phyloP scores from a whole-genome alignment of 2,797 vertebrate genomes.

The Danio albolineatus region DNA sequence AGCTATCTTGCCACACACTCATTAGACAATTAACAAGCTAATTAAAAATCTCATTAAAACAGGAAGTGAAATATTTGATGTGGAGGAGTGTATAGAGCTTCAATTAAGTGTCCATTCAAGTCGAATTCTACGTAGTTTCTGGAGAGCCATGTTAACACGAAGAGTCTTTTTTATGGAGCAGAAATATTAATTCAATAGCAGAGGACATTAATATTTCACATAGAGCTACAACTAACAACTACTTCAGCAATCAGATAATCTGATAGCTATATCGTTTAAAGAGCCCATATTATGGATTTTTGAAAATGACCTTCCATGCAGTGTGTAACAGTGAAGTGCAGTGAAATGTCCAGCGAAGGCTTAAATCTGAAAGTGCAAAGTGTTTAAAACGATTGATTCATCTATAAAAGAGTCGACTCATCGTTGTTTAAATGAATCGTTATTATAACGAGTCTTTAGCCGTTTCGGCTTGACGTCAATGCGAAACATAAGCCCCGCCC shows the following conservation, averaged over 20 bases:
- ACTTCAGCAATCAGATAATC: not conserved
- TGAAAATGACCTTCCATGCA: no score
- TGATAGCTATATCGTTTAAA: no score
- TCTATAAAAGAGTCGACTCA: no score
- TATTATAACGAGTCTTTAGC: no score
- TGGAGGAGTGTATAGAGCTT: slow-evolving; percentile 75
- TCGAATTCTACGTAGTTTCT: not conserved
- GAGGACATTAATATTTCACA: not conserved
- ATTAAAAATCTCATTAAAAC: slow-evolving; percentile 86
- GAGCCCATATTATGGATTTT: no score
- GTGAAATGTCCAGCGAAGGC: no score
- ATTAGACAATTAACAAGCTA: slow-evolving; percentile 85
- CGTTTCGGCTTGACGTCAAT: no score
- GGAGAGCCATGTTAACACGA: slow-evolving; percentile 36
- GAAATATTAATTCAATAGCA: slow-evolving; percentile 50
- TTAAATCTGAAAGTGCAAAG: no score
- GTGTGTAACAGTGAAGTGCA: no score
- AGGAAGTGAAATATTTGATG: slow-evolving; percentile 73
- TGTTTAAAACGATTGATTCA: no score
- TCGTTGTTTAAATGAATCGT: no score
- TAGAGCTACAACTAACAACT: not conserved
- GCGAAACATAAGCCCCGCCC: no score
- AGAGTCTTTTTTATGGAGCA: slow-evolving; percentile 27
- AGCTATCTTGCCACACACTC: slow-evolving; percentile 72
- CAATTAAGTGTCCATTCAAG: slow-evolving; percentile 74